These are phyloP conservation scores for Clinocottus analis DNA, from an alignment of 2,113 vertebrate genomes.

Conservation along the genomic window DNA sequence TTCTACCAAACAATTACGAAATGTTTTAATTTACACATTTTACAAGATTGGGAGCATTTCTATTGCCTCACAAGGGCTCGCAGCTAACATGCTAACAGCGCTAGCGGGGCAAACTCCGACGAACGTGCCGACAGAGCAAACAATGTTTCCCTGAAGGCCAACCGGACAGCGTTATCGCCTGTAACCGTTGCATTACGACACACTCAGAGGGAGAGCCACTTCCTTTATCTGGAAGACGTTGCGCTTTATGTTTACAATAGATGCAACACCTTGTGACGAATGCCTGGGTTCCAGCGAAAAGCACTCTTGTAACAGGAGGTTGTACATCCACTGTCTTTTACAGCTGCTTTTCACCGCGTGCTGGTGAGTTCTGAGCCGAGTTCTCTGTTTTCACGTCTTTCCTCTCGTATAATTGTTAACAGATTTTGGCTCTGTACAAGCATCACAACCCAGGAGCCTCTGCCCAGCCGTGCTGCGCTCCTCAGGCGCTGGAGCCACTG, in stretches of 20 bases:
- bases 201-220: not conserved
- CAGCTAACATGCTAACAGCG: no score
- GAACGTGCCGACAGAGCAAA: no score
- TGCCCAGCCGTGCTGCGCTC: constrained; percentile 92
- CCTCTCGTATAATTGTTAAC: constrained; percentile 27
- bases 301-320: not conserved
- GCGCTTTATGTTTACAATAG: not conserved
- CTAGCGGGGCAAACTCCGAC: no score
- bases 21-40: not conserved
- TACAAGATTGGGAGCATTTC: no score
- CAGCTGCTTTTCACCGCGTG: constrained; percentile 23
- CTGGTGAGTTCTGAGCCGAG: constrained; percentile 24
- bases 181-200: not conserved
- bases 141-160: no score
- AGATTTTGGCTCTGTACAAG: constrained; percentile 93
- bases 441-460: constrained; percentile 93
- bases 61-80: no score
- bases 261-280: not conserved
- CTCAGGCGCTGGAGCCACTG: constrained; percentile 87
- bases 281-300: not conserved
- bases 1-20: not conserved
- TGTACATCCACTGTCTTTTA: constrained; percentile 15
- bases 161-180: no score
- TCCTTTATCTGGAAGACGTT: not conserved
- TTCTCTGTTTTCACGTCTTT: constrained; percentile 28